Conservation (phyloP, 2,797 vertebrate species). For the Poecilia wingei region DNA sequence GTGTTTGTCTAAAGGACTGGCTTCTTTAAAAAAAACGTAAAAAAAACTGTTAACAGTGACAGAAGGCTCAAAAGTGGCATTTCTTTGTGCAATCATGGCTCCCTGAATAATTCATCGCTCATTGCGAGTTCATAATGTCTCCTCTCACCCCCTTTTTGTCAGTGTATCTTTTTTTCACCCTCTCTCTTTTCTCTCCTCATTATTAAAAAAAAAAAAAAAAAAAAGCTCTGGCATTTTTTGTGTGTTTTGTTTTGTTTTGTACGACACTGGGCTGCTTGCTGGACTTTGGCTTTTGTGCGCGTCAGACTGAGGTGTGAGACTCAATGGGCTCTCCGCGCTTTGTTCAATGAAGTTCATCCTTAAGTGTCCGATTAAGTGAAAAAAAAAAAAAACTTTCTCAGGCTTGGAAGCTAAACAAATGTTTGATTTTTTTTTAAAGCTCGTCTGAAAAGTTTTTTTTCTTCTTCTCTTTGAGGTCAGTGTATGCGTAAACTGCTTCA, state of each 20-base stretch:
- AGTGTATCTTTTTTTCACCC: slow-evolving; percentile 90
- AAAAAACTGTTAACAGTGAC: slow-evolving; percentile 62
- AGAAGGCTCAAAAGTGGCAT: slow-evolving; percentile 80
- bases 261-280: slow-evolving; percentile 92
- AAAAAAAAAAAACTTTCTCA: slow-evolving; percentile 85
- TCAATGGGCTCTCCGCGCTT: slow-evolving; percentile 98
- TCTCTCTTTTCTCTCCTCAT: slow-evolving; percentile 86
- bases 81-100: slow-evolving; percentile 88
- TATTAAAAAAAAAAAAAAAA: slow-evolving; percentile 85
- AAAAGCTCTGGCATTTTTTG: slow-evolving; percentile 84
- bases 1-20: slow-evolving; percentile 55
- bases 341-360: slow-evolving; percentile 99
- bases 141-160: slow-evolving; percentile 94
- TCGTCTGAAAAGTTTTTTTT: slow-evolving; percentile 66
- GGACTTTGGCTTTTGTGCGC: slow-evolving; percentile 92
- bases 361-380: slow-evolving; percentile 96
- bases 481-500: slow-evolving; percentile 9
- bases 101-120: slow-evolving; percentile 99
- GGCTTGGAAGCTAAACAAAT: slow-evolving; percentile 97
- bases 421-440: slow-evolving; percentile 90
- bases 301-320: slow-evolving; percentile 95
- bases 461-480: slow-evolving; percentile 12
- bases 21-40: neutral
- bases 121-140: slow-evolving; percentile 99
- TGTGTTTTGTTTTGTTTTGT: slow-evolving; percentile 76